A percentile compares a stretch with the other conserved stretches of the same genome.
These are phyloP conservation scores for Allygus modestus DNA, from an alignment of 2,888 invertebrate genomes.

Conservation along the genomic window DNA sequence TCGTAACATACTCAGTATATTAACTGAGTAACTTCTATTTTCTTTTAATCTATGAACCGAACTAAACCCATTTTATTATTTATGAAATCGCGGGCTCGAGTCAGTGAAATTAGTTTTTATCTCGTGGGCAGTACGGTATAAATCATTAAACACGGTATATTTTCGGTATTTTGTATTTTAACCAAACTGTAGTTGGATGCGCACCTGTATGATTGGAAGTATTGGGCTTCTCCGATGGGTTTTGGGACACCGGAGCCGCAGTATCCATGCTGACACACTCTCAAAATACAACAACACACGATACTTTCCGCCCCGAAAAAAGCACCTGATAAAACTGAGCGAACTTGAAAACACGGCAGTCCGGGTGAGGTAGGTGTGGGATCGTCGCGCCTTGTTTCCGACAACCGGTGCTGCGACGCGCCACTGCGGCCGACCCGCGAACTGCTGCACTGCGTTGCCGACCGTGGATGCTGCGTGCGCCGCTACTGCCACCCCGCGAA, in stretches of 20 bases:
- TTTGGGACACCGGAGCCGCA: conserved; percentile 17
- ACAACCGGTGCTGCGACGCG: not conserved
- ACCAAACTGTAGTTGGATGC: too few species aligned
- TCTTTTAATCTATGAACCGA: too few species aligned
- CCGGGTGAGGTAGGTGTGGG: not conserved
- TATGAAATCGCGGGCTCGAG: too few species aligned
- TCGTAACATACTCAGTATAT: too few species aligned
- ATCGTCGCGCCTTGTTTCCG: not conserved
- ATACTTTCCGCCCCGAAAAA: conserved; percentile 29
- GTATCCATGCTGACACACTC: conserved; percentile 37
- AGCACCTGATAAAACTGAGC: conserved; percentile 46
- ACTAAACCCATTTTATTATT: too few species aligned
- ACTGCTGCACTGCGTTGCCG: not conserved
- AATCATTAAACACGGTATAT: not conserved
- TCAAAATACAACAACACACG: conserved; percentile 15
- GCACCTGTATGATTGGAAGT: conserved; percentile 22
- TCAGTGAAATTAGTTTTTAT: too few species aligned
- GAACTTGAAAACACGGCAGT: conserved; percentile 17
- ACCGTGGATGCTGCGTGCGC: not conserved
- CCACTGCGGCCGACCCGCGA: not conserved
- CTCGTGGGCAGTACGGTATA: too few species aligned
- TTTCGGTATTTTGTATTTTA: too few species aligned
- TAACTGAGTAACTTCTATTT: too few species aligned
- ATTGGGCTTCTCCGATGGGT: conserved; percentile 32
- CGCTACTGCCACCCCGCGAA: not conserved